Base-by-base conservation (phyloP, 2,888 invertebrate genomes). In the Miltochrista miniata region DNA sequence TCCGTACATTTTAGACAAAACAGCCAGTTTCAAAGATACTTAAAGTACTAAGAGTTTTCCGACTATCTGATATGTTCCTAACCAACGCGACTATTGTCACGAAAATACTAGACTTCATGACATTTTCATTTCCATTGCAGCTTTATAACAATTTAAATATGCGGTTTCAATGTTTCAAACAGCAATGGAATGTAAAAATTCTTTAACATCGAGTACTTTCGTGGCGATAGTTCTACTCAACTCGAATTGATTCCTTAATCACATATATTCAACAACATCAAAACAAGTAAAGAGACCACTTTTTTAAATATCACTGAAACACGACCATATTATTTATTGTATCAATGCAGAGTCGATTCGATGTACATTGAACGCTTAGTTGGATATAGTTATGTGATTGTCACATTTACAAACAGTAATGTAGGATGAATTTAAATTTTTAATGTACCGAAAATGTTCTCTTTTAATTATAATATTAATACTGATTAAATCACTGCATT, bases 201-300 rank as follows among this genome's bases (percentile, higher is more conserved):
- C 2, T 13, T 24, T 44, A 24, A 15, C 8, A 37, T 15, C 39
- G 24, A 9, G 12, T 13, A 45, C 24, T 59, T 50, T 57, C 57
- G 55, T 61, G 56, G 41, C 45, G 45, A 24, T 46, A 57, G 55
- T 51, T 46, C 30, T 64, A 64, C 66, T 59, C 72, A 76, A 79
- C 81, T 85, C 87, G 81, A 80, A 77, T 78, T 79, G 89, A 90
- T 90, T 90, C 90, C 90, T 88, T 87, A 87, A 76, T 78, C 88
- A 90, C 87, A 89, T 83, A 87, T 24, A 24, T 24, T 88, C 83
- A 91, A 91, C 90, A 91, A 91, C 91, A 91, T 87, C 90, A 84
- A 90, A 89, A 90, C 88, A 90, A 86, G 84, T 85, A 85, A 85
- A 85, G 82, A 87, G 83, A 81, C 78, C 64, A 68, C 48, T 61